These are phyloP conservation scores for Sander lucioperca DNA, from an alignment of 2,113 vertebrate genomes.

Conservation along the genomic window DNA sequence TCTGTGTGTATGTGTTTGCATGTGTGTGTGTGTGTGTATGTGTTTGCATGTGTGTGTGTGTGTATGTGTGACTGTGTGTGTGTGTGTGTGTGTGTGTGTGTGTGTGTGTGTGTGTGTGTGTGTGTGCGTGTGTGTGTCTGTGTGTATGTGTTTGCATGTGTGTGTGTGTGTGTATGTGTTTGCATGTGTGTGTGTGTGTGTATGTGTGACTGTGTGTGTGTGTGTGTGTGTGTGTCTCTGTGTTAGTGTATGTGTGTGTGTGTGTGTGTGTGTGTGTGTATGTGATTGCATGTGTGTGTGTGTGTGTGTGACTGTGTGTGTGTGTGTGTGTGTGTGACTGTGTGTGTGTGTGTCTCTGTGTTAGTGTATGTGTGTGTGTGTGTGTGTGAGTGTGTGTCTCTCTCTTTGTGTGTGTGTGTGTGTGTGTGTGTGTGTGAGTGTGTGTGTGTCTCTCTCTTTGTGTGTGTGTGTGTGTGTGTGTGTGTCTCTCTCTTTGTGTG, in stretches of 20 bases:
- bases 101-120: not conserved
- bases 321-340: not conserved
- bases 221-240: not conserved
- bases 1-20: not conserved
- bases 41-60: constrained; percentile 19
- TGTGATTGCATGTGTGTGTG: no score
- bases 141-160: constrained; percentile 8
- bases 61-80: constrained; percentile 5
- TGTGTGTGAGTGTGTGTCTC: not conserved
- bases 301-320: no score
- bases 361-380: not conserved
- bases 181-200: constrained; percentile 4
- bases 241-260: not conserved
- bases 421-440: constrained; percentile 13
- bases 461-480: no score
- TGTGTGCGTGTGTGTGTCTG: not conserved
- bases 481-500: not conserved
- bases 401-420: constrained; percentile 8
- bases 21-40: constrained; percentile 7
- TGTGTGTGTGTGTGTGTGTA: no score
- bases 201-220: not conserved
- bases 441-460: not conserved
- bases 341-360: not conserved
- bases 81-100: not conserved
- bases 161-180: constrained; percentile 30